Evolutionary conservation across 2,797 vertebrate genomes (phyloP), one percentile per base, ranked within the genome.

Genomic region (Alauda arvensis): DNA sequence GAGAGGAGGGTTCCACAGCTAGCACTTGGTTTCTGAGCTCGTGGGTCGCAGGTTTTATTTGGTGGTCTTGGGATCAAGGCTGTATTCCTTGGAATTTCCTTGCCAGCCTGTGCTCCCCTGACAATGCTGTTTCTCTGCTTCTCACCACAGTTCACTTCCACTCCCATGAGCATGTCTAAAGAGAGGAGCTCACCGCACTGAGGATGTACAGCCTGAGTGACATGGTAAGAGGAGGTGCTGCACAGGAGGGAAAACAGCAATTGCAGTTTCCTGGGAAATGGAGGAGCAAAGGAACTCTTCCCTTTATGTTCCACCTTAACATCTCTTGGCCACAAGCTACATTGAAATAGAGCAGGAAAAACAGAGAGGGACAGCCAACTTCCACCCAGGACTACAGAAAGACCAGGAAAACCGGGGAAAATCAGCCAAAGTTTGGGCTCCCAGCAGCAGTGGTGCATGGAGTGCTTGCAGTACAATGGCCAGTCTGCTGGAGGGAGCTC

Each of bases 401-500:
- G 16, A 69, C 19, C 29, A 52, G 40, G 37, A 49, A 66, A 90
- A 56, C 10, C 9, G 4, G 49, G 46, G 45, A 59, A 65, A 63
- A 63, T 33, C 10, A 29, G n/a, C 23, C 7, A 12, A 24, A 8
- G 6, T 37, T 26, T 75, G 62, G 9, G 14, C 60, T 91, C 49
- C 52, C 49, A 68, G 51, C 52, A 62, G 34, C 59, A 57, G 37
- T 45, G 15, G 21, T 39, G 40, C 68, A 37, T 0, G 1, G 12
- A 18, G 18, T 84, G 16, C 69, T 75, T 93, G 78, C 88, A 92
- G 31, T 92, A 60, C 72, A 71, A 0, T 75, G 76, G 24, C 39
- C 25, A 20, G 51, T 34, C 88, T 92, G 89, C 83, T 92, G 89
- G 89, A 91, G 88, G 92, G 91, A 91, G 81, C 86, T 88, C 88